Base-by-base conservation (phyloP, 2,113 vertebrate genomes). In the Nettapus auritus region DNA sequence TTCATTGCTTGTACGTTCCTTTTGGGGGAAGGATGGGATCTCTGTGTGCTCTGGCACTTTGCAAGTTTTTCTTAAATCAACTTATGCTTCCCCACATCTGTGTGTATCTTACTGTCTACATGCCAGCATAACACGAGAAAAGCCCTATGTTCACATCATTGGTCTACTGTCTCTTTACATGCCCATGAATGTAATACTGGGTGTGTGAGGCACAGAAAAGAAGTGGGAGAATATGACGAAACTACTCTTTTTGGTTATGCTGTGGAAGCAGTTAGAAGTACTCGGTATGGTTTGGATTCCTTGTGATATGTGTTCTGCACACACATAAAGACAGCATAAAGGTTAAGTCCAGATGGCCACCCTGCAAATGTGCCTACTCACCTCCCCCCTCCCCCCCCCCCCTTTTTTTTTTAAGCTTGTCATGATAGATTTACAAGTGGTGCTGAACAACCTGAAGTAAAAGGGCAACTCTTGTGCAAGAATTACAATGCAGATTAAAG, bases 21-120 rank as follows among this genome's bases (percentile, higher is more conserved):
- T 50, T 50, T 64, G 9, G 8, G 40, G 6, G 3, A 1, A 14
- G 19, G 64, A 18, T 1, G 8, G 36, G 7, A 9, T 67, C 53
- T 81, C 33, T 88, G n/a, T 84, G n/a, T 90, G 77, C 66, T 97
- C 59, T 92, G 71, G 70, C 52, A 91, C 80, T 92, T 96, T 53
- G 23, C 22, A 75, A 87, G 67, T n/a, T 95, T 90, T 82, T 82
- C 82, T 96, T 93, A 90, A 82, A 91, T 86, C 86, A 83, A 26
- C 1, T 20, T 50, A 19, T 57, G 29, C 81, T 83, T 92, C 89
- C 94, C 92, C 67, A 93, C 26, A 66, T 90, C 90, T 92, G 90
- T 92, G 56, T 82, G 60, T 80, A 38, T 78, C 53, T 96, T 81
- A 44, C 42, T 11, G 0, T 36, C 50, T 77, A 90, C 0, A 2